Evolutionary conservation across 2,797 vertebrate species (phyloP).

Genomic region (Eulemur coronatus): DNA sequence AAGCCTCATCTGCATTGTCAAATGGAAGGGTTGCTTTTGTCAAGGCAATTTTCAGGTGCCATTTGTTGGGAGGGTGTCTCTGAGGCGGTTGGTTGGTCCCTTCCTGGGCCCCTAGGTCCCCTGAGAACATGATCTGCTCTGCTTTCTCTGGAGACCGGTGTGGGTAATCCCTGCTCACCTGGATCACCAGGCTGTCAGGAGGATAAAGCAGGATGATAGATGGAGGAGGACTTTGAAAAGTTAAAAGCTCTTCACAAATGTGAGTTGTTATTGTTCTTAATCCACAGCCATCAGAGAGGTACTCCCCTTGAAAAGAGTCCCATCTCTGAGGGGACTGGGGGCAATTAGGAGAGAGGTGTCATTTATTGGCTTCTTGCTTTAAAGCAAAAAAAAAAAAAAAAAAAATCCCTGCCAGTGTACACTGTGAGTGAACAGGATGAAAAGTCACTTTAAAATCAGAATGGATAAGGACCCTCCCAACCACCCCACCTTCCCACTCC

Average conservation of each 20-base stretch:
- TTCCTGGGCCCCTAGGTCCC: background rate
- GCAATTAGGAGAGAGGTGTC: background rate
- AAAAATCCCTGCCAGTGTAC: background rate
- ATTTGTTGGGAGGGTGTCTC: constrained; percentile 35
- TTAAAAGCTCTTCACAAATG: constrained; percentile 62
- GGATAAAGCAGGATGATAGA: constrained; percentile 56
- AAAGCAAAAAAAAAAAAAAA: background rate
- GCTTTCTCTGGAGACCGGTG: background rate
- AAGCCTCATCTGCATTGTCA: background rate
- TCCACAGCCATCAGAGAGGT: constrained; percentile 40
- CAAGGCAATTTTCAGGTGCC: constrained; percentile 33
- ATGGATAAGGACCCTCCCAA: background rate
- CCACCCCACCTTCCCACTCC: rapidly evolving
- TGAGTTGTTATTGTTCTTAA: constrained; percentile 56
- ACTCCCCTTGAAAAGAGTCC: background rate
- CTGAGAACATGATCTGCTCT: constrained; percentile 31
- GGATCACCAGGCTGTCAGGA: constrained; percentile 42
- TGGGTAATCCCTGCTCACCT: constrained; percentile 34
- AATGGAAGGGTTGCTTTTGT: background rate
- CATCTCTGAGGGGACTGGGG: constrained; percentile 14
- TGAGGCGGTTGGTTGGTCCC: background rate
- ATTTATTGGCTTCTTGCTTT: background rate
- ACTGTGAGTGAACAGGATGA: background rate
- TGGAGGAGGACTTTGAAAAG: constrained; percentile 61
- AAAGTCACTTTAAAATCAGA: constrained; percentile 27